These are phyloP conservation scores for Ladona fulva DNA, from an alignment of 1,140 invertebrate species.

Conservation along the genomic window DNA sequence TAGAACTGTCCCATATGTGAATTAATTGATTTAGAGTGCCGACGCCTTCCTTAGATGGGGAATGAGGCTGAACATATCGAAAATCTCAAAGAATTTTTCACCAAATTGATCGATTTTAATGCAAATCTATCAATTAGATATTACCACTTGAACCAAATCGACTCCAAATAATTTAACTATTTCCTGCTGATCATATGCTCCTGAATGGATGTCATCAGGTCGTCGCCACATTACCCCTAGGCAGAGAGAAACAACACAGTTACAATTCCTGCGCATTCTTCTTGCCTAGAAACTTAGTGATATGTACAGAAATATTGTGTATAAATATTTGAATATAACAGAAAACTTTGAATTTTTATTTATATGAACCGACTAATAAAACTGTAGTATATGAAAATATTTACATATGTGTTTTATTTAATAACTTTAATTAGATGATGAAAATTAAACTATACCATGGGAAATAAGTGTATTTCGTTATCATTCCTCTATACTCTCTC, in stretches of 20 bases:
- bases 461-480: no score
- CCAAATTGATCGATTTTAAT: neutral
- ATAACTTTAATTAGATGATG: no score
- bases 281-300: neutral
- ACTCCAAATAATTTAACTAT: neutral
- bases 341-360: neutral
- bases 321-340: constrained; percentile 1
- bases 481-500: no score
- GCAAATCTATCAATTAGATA: neutral
- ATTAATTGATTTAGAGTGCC: no score
- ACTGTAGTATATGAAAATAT: neutral
- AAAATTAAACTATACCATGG: no score
- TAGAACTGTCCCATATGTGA: no score
- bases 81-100: neutral
- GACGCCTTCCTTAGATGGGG: neutral
- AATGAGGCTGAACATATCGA: constrained; percentile 10
- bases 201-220: neutral
- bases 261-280: neutral
- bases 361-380: neutral
- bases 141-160: neutral
- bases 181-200: neutral
- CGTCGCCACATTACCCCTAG: neutral
- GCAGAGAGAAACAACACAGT: neutral
- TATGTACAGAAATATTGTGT: constrained; percentile 3
- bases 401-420: neutral